Base-by-base conservation (phyloP, 2,113 vertebrate genomes). In the Psittacus erithacus region DNA sequence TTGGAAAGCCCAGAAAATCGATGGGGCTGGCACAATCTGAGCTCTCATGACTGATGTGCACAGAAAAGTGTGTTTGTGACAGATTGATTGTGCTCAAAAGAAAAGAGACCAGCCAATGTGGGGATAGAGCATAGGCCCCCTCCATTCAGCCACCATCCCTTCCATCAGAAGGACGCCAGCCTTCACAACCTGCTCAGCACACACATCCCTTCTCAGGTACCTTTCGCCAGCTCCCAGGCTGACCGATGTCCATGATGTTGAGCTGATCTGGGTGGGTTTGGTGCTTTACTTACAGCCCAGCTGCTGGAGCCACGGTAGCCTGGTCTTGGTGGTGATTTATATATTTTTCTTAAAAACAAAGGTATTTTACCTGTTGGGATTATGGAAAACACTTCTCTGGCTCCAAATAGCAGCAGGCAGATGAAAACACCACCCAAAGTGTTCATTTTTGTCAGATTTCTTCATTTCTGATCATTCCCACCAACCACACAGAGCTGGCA, bases 351-450 rank as follows among this genome's bases (percentile, higher is more conserved):
- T 55, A 63, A 91, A 78, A 84, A 3, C 4, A 79, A 63, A 10
- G 2, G 7, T 7, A 11, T 82, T 80, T 60, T 82, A 74, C 64
- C 15, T 27, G 13, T 53, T 62, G 6, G 15, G 28, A 27, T 83
- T 44, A 55, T 3, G 78, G 27, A 18, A 4, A 31, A 12, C 0
- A 2, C 1, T 12, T 8, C 5, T 5, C 43, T 8, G 11, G 12
- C 55, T 79, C 44, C 16, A 46, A n/a, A 93, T 85, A 38, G 14
- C 33, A 87, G 6, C 44, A 38, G n/a, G 16, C 6, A 84, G 57
- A 11, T 22, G 29, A 87, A 92, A 82, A 55, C 12, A 68, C 14
- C 3, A 33, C 6, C 6, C 11, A 50, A 84, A 88, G 17, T 4
- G 1, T 49, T 50, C 0, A 2, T 68, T 53, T 43, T n/a, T 64